Evolutionary conservation across 1,140 invertebrate genomes (phyloP).

Genomic region (Drosophila baimaii): DNA sequence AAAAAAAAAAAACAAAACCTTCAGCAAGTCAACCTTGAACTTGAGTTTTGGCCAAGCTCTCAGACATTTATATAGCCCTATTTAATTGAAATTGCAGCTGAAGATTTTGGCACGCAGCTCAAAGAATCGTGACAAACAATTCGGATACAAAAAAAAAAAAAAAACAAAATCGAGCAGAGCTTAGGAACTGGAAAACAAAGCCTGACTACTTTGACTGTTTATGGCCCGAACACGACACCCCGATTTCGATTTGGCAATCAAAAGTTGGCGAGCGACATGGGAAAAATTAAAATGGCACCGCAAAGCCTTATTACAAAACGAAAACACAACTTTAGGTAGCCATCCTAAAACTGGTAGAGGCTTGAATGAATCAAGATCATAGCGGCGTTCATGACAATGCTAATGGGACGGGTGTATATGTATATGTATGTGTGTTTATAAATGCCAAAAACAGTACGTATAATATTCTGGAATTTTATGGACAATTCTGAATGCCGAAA

Average conservation of each 20-base stretch:
- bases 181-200: conserved; percentile 30
- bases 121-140: conserved; percentile 73
- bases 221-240: conserved; percentile 54
- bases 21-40: conserved; percentile 61
- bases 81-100: conserved; percentile 52
- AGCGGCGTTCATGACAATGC: conserved; percentile 8
- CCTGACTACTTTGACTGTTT: conserved; percentile 48
- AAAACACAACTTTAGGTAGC: conserved; percentile 27
- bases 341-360: conserved; percentile 29
- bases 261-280: conserved; percentile 40
- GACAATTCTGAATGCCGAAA: neutral
- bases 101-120: conserved; percentile 62
- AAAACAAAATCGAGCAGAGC: conserved; percentile 24
- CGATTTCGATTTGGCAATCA: conserved; percentile 54
- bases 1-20: conserved; percentile 4
- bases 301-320: conserved; percentile 42
- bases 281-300: conserved; percentile 50
- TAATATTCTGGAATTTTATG: neutral
- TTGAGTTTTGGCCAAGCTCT: conserved; percentile 42
- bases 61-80: conserved; percentile 27
- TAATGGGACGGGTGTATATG: conserved; percentile 5
- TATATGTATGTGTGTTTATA: no score
- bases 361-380: conserved; percentile 19
- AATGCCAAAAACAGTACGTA: conserved; percentile 18
- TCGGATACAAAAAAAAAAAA: conserved; percentile 40